phyloP scores from a whole-genome alignment of 1,140 invertebrate species.

The Helicorthomorpha holstii region DNA sequence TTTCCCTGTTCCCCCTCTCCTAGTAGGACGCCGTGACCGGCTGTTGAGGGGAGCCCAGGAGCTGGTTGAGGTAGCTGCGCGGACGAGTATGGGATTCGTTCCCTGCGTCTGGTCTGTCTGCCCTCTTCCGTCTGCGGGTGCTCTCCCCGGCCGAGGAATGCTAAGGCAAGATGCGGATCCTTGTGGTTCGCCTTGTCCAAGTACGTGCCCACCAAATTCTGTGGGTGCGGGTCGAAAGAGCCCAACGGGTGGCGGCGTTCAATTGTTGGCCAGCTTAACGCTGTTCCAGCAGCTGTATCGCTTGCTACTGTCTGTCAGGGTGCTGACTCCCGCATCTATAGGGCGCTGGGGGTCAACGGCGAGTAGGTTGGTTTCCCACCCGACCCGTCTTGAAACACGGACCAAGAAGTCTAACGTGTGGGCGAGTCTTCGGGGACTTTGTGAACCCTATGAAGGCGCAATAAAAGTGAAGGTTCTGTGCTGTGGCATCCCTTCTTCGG shows the following conservation, averaged over 20 bases:
- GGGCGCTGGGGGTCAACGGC: slow-evolving; percentile 25
- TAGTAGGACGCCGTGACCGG: slow-evolving; percentile 4
- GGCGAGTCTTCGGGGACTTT: slow-evolving; percentile 50
- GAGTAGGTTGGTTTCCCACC: slow-evolving; percentile 40
- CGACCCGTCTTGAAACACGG: slow-evolving; percentile 87
- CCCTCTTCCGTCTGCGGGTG: background rate
- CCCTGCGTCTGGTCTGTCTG: background rate
- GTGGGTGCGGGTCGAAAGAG: background rate
- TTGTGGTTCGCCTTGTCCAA: background rate
- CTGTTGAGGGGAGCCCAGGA: background rate
- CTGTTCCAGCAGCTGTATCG: background rate
- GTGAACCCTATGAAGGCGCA: slow-evolving; percentile 42
- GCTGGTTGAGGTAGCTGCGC: background rate
- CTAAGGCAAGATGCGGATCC: background rate
- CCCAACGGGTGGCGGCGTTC: background rate
- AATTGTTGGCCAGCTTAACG: background rate
- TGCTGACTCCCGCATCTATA: background rate
- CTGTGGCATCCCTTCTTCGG: background rate
- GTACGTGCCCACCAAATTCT: background rate
- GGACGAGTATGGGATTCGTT: background rate
- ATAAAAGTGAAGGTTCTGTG: slow-evolving; percentile 38
- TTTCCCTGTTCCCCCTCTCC: background rate
- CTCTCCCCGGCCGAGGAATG: background rate
- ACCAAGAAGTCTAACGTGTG: slow-evolving; percentile 76
- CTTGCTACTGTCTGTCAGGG: background rate